Conservation (phyloP, 2,797 vertebrate genomes). For the Enteromius thamalakanensis region DNA sequence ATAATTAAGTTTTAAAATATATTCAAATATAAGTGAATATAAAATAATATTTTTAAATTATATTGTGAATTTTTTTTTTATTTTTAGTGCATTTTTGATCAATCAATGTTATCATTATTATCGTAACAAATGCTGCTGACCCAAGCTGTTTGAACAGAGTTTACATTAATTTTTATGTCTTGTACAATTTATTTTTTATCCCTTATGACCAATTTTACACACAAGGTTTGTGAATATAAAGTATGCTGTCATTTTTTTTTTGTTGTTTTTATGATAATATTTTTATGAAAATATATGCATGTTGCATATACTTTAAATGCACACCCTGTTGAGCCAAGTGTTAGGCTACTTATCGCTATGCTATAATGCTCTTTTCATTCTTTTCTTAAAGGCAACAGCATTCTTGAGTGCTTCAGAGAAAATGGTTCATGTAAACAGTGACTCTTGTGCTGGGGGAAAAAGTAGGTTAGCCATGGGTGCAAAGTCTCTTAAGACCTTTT, state of each 20-base stretch:
- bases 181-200: neutral
- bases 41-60: neutral
- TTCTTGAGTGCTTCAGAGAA: neutral
- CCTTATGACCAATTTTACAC: neutral
- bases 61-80: no score
- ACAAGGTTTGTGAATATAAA: neutral
- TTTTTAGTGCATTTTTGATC: neutral
- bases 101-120: neutral
- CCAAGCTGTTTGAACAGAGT: neutral
- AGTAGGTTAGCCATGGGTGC: slow-evolving; percentile 11
- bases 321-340: neutral
- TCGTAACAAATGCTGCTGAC: neutral
- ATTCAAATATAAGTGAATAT: no score
- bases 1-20: neutral
- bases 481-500: slow-evolving; percentile 37
- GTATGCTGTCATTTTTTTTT: neutral
- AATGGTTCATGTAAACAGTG: slow-evolving; percentile 25
- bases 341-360: neutral
- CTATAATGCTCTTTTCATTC: neutral
- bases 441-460: slow-evolving; percentile 23
- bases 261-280: neutral
- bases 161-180: neutral
- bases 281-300: neutral
- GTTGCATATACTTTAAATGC: neutral
- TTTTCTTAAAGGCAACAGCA: neutral